Evolutionary conservation across 2,113 vertebrate genomes (phyloP).

Genomic region (Spea bombifrons): DNA sequence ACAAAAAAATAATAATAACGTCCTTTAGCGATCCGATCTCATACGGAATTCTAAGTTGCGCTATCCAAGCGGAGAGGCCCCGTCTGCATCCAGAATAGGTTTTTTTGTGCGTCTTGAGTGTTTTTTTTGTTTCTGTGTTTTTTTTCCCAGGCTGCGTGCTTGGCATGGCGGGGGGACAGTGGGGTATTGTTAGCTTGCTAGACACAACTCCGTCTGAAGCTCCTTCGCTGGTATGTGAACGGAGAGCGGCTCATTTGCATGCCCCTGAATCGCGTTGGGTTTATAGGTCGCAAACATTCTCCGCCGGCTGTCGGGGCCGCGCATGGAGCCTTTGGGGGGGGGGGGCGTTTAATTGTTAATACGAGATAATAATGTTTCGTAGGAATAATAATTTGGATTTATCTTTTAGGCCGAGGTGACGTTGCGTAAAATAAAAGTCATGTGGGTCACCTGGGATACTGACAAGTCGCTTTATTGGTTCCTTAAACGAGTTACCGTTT

Average conservation of each 20-base stretch:
- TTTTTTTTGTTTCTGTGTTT: constrained; percentile 59
- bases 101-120: constrained; percentile 56
- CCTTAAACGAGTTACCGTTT: too few species aligned
- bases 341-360: constrained; percentile 60
- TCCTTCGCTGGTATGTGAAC: constrained; percentile 80
- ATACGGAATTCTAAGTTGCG: background rate
- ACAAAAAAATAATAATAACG: too few species aligned
- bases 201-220: constrained; percentile 80
- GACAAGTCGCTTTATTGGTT: too few species aligned
- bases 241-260: constrained; percentile 93
- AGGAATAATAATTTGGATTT: too few species aligned
- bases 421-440: too few species aligned
- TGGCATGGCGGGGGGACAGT: constrained; percentile 70
- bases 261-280: constrained; percentile 92
- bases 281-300: constrained; percentile 81
- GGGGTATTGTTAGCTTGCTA: constrained; percentile 79
- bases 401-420: too few species aligned
- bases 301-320: constrained; percentile 65
- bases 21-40: background rate
- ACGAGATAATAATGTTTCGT: constrained; percentile 20
- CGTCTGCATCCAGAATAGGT: constrained; percentile 18
- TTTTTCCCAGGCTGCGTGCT: constrained; percentile 69
- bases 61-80: constrained; percentile 38
- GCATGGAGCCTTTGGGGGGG: constrained; percentile 51
- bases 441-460: too few species aligned